Percentiles rank a stretch among this genome's conserved stretches.
These are phyloP conservation scores for Collichthys lucidus DNA, from an alignment of 2,113 vertebrate genomes.

Conservation along the genomic window DNA sequence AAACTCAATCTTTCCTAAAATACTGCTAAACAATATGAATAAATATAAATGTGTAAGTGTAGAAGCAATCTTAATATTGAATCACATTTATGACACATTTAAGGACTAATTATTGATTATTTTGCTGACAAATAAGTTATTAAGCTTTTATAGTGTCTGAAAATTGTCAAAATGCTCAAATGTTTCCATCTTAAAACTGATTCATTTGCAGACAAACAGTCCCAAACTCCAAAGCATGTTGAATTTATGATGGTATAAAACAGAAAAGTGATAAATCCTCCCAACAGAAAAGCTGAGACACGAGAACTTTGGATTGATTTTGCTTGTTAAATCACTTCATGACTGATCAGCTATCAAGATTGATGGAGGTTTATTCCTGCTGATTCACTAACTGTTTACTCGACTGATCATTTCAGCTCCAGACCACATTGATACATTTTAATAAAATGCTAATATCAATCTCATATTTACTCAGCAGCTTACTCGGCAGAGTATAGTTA, in stretches of 20 bases:
- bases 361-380: not conserved
- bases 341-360: not conserved
- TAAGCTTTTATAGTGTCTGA: not conserved
- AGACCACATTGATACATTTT: not conserved
- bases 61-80: not conserved
- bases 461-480: not conserved
- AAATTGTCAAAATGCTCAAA: not conserved
- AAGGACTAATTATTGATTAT: not conserved
- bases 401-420: not conserved
- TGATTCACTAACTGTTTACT: not conserved
- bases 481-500: not conserved
- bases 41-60: too few species aligned
- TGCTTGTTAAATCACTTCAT: not conserved
- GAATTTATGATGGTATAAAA: not conserved
- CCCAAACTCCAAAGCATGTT: not conserved
- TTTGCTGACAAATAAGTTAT: not conserved
- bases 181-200: not conserved
- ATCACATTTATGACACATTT: not conserved
- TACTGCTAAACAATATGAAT: not conserved
- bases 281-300: not conserved
- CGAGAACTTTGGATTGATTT: not conserved
- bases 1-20: not conserved
- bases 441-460: not conserved
- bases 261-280: not conserved
- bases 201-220: not conserved